These are phyloP conservation scores for Lagopus leucura DNA, from an alignment of 2,113 vertebrate genomes.

Conservation along the genomic window DNA sequence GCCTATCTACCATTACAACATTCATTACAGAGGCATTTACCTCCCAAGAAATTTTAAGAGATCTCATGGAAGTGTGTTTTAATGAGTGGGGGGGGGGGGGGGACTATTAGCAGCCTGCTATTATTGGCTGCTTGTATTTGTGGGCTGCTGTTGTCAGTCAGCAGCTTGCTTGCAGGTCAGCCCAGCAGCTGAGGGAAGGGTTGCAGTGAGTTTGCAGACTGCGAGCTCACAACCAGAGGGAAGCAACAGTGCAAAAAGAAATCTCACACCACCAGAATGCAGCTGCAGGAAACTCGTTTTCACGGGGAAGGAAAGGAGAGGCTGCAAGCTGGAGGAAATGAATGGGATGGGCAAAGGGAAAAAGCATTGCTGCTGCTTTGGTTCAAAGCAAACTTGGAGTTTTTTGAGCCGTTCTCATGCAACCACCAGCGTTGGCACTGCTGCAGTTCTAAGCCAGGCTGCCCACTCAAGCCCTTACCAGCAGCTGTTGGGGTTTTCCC, in stretches of 20 bases:
- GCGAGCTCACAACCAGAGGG: not conserved
- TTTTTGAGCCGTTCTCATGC: no score
- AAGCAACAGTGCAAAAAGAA: not conserved
- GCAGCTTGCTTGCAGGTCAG: not conserved
- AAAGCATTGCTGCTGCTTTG: not conserved
- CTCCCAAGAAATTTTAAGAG: not conserved
- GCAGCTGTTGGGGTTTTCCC: not conserved
- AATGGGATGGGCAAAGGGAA: not conserved
- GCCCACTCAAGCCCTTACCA: not conserved
- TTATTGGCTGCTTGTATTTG: not conserved
- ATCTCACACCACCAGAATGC: not conserved
- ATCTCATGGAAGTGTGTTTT: not conserved
- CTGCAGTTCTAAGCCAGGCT: not conserved
- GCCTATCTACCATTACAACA: not conserved
- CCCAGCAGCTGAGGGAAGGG: not conserved
- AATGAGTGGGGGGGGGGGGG: not conserved
- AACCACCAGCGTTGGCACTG: not conserved
- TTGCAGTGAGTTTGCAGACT: not conserved
- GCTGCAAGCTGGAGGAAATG: not conserved
- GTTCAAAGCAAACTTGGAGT: not conserved
- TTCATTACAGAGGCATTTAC: slow-evolving; percentile 11
- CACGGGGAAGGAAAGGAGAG: not conserved
- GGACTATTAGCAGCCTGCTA: not conserved
- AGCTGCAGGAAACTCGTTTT: not conserved
- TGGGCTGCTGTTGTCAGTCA: slow-evolving; percentile 9